phyloP scores from a whole-genome alignment of 2,797 vertebrate genomes.

The Cynopterus sphinx region DNA sequence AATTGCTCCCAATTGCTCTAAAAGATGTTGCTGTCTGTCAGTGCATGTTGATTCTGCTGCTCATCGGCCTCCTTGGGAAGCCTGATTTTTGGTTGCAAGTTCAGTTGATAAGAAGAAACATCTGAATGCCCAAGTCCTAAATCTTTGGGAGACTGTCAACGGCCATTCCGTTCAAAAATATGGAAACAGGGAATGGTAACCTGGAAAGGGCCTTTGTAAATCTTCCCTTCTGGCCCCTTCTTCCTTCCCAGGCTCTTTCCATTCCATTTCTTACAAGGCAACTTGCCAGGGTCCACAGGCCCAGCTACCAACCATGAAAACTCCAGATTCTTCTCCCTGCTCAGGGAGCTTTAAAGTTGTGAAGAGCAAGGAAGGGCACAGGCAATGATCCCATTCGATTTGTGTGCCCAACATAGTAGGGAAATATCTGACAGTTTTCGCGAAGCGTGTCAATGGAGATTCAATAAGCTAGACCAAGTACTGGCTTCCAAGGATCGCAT shows the following conservation, averaged over 20 bases:
- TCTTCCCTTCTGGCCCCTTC: neutral
- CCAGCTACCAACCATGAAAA: neutral
- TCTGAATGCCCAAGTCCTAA: neutral
- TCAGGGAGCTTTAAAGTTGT: neutral
- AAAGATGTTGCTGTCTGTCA: slow-evolving; percentile 34
- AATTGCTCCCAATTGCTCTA: slow-evolving; percentile 61
- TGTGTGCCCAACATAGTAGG: neutral
- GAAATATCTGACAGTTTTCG: neutral
- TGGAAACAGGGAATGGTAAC: neutral
- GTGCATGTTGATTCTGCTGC: neutral
- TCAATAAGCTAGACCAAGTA: neutral
- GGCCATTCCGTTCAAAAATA: neutral
- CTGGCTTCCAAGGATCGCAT: neutral
- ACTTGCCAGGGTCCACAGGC: neutral
- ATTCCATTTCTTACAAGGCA: neutral
- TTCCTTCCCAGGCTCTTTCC: neutral
- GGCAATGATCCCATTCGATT: neutral
- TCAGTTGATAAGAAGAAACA: neutral
- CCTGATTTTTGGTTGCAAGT: neutral
- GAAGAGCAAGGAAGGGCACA: neutral
- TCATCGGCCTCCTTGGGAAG: neutral
- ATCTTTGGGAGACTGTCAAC: neutral
- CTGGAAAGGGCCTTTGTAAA: neutral
- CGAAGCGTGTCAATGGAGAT: neutral
- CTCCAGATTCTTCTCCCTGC: neutral